phyloP scores from a whole-genome alignment of 2,888 invertebrate species.

The Stenodema calcarata region DNA sequence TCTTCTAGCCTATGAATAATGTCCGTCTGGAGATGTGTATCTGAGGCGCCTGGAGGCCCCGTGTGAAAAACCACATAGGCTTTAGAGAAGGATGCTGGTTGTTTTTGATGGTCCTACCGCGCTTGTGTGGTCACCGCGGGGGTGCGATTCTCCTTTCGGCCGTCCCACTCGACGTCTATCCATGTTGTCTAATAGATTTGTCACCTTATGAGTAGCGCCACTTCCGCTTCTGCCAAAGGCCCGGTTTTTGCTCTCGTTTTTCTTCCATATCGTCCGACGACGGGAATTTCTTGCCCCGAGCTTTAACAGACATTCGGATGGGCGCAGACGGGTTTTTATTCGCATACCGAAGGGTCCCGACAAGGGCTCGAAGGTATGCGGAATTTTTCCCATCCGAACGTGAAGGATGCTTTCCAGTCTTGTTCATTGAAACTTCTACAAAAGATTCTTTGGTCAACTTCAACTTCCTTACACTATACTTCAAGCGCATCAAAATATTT shows the following conservation, averaged over 20 bases:
- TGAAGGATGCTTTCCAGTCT: background rate
- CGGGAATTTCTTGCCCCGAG: background rate
- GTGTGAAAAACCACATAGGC: slow-evolving; percentile 28
- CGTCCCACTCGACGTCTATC: background rate
- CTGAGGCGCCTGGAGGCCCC: slow-evolving; percentile 30
- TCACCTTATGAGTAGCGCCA: slow-evolving; percentile 37
- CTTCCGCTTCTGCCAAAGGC: slow-evolving; percentile 18
- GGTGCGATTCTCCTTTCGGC: slow-evolving; percentile 15
- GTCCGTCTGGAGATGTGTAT: slow-evolving; percentile 47
- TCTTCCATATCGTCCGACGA: background rate
- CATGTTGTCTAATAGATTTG: slow-evolving; percentile 14
- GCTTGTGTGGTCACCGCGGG: slow-evolving; percentile 41
- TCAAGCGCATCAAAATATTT: background rate
- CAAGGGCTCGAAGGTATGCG: background rate
- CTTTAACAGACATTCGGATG: background rate
- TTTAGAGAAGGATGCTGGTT: background rate
- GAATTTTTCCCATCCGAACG: background rate
- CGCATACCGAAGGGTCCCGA: background rate
- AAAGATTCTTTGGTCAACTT: background rate
- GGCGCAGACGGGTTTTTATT: background rate
- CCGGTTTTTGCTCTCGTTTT: background rate
- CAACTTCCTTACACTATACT: background rate
- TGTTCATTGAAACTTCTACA: background rate
- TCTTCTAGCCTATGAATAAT: slow-evolving; percentile 40
- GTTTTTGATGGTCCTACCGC: slow-evolving; percentile 2